Percentiles rank a stretch among this genome's conserved stretches.
phyloP scores from a whole-genome alignment of 2,797 vertebrate species.

The Poecilia picta region DNA sequence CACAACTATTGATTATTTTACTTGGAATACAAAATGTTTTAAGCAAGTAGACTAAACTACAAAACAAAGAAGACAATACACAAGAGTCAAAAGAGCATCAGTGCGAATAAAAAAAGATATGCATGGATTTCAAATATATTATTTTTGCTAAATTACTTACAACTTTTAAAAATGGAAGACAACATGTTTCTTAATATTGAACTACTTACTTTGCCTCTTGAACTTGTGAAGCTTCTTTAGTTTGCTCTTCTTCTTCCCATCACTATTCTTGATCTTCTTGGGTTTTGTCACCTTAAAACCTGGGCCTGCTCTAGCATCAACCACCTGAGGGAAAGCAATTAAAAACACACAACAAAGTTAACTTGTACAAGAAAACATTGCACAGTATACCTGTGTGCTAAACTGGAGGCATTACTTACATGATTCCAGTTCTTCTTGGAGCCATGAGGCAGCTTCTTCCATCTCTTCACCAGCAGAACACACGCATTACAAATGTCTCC shows the following conservation, averaged over 20 bases:
- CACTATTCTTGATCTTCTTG: conserved; percentile 83
- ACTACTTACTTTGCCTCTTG: conserved; percentile 83
- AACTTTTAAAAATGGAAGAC: not conserved
- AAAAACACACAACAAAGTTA: not conserved
- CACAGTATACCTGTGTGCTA: not conserved
- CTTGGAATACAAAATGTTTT: not conserved
- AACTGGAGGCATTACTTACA: conserved; percentile 61
- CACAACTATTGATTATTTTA: not conserved
- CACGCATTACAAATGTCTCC: conserved; percentile 89
- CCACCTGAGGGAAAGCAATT: conserved; percentile 74
- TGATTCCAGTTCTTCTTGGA: conserved; percentile 89
- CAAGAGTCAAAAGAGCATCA: not conserved
- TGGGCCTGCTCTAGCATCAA: conserved; percentile 86
- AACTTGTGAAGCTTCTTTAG: conserved; percentile 84
- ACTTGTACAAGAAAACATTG: not conserved
- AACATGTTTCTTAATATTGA: not conserved
- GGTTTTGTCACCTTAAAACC: conserved; percentile 87
- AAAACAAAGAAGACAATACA: not conserved
- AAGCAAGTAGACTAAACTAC: not conserved
- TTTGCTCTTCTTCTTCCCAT: conserved; percentile 85
- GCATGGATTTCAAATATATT: not conserved
- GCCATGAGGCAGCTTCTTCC: conserved; percentile 86
- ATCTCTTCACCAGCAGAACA: conserved; percentile 85
- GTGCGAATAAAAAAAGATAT: not conserved
- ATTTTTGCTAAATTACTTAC: not conserved